phyloP scores from a whole-genome alignment of 2,888 invertebrate species.

The Volucella bombylans region DNA sequence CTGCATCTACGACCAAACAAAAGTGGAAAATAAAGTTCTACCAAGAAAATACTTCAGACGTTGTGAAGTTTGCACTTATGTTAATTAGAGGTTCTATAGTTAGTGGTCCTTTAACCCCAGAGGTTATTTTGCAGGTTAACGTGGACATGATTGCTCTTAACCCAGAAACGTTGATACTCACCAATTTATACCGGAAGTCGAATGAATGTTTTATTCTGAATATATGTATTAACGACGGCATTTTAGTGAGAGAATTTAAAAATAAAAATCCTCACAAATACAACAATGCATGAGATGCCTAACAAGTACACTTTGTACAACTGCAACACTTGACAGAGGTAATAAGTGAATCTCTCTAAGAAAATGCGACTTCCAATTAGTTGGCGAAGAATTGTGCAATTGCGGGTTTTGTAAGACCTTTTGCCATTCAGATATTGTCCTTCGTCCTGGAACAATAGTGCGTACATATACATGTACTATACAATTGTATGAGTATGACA shows the following conservation, averaged over 20 bases:
- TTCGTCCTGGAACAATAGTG: not conserved
- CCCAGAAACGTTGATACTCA: constrained; percentile 35
- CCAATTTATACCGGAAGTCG: constrained; percentile 39
- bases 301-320: constrained; percentile 15
- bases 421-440: not conserved
- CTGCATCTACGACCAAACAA: not conserved
- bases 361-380: constrained; percentile 55
- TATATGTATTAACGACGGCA: constrained; percentile 13
- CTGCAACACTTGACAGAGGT: constrained; percentile 40
- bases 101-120: not conserved
- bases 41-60: constrained; percentile 39
- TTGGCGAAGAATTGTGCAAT: constrained; percentile 9
- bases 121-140: constrained; percentile 24
- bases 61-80: constrained; percentile 20
- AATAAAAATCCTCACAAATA: constrained; percentile 36
- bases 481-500: too few relatives aligned
- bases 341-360: constrained; percentile 41
- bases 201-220: constrained; percentile 29
- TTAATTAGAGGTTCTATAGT: constrained; percentile 5
- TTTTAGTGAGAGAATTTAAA: constrained; percentile 31
- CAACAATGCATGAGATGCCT: not conserved
- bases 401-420: not conserved
- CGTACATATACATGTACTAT: not conserved
- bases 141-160: constrained; percentile 38
- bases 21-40: not conserved